Conservation (phyloP, 2,113 vertebrate genomes). For the Eulemur rufifrons region DNA sequence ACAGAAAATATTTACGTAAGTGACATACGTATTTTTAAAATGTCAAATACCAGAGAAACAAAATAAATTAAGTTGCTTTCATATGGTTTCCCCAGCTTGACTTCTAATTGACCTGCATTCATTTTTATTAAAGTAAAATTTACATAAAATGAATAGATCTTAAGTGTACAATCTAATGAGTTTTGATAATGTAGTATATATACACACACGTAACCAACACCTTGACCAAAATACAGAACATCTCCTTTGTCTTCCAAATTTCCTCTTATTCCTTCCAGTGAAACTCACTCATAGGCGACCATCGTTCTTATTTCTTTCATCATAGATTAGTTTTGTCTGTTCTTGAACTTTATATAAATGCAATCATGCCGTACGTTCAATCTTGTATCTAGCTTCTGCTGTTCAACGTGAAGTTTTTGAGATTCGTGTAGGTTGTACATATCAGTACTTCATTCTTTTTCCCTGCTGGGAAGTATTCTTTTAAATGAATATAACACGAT, state of each 20-base stretch:
- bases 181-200: background rate
- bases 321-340: background rate
- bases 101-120: background rate
- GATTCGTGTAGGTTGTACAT: background rate
- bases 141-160: background rate
- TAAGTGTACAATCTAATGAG: background rate
- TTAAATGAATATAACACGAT: background rate
- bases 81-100: background rate
- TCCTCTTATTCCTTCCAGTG: background rate
- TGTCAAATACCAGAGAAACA: slow-evolving; percentile 10
- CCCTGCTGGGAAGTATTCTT: background rate
- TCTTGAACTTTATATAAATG: background rate
- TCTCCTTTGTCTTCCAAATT: background rate
- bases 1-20: background rate
- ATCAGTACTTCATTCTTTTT: background rate
- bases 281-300: background rate
- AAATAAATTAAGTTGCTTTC: background rate
- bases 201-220: background rate
- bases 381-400: background rate
- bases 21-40: background rate
- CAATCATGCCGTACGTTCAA: background rate
- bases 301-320: background rate
- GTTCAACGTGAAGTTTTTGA: background rate
- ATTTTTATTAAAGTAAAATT: slow-evolving; percentile 13
- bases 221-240: background rate